A percentile compares a stretch with the other conserved stretches of the same genome.
Evolutionary conservation across 2,113 vertebrate species (phyloP).

Genomic region (Hemiscyllium ocellatum): DNA sequence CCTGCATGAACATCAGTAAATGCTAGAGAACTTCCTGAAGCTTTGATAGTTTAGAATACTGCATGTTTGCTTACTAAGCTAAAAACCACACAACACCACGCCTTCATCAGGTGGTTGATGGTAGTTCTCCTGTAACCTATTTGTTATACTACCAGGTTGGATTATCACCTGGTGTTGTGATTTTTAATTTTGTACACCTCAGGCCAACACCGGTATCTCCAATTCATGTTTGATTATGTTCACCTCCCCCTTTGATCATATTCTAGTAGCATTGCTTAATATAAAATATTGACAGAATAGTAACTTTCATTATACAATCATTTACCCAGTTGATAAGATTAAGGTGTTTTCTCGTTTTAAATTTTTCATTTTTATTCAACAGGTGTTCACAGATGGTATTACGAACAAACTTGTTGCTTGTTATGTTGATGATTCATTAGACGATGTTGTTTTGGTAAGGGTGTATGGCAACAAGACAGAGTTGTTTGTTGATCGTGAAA

Average conservation of each 20-base stretch:
- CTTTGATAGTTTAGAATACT: background rate
- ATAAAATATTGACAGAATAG: background rate
- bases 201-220: no score
- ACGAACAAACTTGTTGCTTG: conserved; percentile 95
- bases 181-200: no score
- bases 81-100: no score
- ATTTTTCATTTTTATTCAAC: conserved; percentile 40
- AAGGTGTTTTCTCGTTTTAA: background rate
- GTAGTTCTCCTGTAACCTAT: no score
- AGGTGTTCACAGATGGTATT: conserved; percentile 94
- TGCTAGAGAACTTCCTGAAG: background rate
- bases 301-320: background rate
- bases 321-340: background rate
- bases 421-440: conserved; percentile 68
- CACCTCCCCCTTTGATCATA: background rate
- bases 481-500: conserved; percentile 84
- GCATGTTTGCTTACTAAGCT: background rate
- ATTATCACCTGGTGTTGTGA: no score
- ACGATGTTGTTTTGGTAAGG: conserved; percentile 86
- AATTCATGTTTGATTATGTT: background rate
- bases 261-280: background rate
- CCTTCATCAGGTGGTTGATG: no score
- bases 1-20: background rate
- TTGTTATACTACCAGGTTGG: no score
- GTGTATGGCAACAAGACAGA: conserved; percentile 97